Evolutionary conservation across 1,140 invertebrate species (phyloP).

Genomic region (Gryon sp.): DNA sequence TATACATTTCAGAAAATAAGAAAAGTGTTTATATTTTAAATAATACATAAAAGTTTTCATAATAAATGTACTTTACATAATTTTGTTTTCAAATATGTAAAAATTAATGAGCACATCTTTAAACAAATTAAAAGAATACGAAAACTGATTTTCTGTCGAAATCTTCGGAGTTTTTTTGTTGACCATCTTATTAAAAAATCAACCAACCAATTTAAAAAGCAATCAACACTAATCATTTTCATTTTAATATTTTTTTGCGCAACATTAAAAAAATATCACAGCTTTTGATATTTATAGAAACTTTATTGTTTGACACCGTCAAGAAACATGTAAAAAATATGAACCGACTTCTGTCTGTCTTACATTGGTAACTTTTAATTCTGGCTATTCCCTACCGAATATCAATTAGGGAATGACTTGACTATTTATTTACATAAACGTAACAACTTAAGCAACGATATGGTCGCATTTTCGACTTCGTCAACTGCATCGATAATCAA

Average conservation of each 20-base stretch:
- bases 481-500: constrained; percentile 34
- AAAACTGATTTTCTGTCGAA: constrained; percentile 4
- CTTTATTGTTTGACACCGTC: constrained; percentile 45
- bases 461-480: constrained; percentile 29
- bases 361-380: constrained; percentile 39
- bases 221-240: background rate
- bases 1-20: too few species aligned
- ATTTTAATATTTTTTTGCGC: background rate
- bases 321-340: constrained; percentile 53
- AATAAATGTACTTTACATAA: too few species aligned
- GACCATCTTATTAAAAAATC: constrained; percentile 35
- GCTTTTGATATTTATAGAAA: constrained; percentile 41
- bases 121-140: constrained; percentile 13
- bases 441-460: constrained; percentile 45
- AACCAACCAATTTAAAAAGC: constrained; percentile 28
- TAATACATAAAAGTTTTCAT: too few species aligned
- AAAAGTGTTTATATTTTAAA: too few species aligned
- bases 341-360: constrained; percentile 28
- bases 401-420: constrained; percentile 52
- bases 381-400: constrained; percentile 37
- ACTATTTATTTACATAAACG: constrained; percentile 50
- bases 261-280: constrained; percentile 1
- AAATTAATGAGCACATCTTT: constrained; percentile 6
- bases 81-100: constrained; percentile 5
- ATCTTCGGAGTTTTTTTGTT: constrained; percentile 25